These are phyloP conservation scores for Chaenodraco wilsoni DNA, from an alignment of 2,797 vertebrate species.

Conservation along the genomic window DNA sequence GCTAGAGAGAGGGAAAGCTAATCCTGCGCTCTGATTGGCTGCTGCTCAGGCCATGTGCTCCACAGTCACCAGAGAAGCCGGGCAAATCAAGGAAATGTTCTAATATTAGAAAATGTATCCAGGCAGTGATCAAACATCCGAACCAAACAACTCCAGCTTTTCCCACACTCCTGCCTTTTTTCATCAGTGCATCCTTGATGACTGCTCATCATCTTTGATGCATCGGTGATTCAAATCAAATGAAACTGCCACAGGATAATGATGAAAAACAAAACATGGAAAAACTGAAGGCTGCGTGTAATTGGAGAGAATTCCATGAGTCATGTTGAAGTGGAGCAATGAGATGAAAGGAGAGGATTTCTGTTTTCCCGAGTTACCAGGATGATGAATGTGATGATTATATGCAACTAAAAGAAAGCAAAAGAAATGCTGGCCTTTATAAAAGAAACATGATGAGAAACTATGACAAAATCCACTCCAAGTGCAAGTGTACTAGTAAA, in stretches of 20 bases:
- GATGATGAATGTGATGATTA: slow-evolving; percentile 15
- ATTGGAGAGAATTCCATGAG: slow-evolving; percentile 60
- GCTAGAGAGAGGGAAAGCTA: slow-evolving; percentile 85
- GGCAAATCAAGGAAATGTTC: slow-evolving; percentile 88
- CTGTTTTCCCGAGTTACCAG: slow-evolving; percentile 41
- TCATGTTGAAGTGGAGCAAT: slow-evolving; percentile 54
- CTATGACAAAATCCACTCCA: background rate
- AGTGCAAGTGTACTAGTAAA: background rate
- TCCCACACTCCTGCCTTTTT: slow-evolving; percentile 31
- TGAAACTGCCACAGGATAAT: slow-evolving; percentile 5
- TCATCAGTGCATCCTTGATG: slow-evolving; percentile 13
- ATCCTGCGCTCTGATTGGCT: slow-evolving; percentile 80
- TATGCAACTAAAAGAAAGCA: background rate
- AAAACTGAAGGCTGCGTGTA: slow-evolving; percentile 38
- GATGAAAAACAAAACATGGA: slow-evolving; percentile 42
- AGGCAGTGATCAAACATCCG: slow-evolving; percentile 83
- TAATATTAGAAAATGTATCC: slow-evolving; percentile 90
- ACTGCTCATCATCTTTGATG: slow-evolving; percentile 8
- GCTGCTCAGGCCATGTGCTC: slow-evolving; percentile 80
- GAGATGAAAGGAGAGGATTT: slow-evolving; percentile 42
- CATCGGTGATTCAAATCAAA: slow-evolving; percentile 15
- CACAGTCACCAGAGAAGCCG: slow-evolving; percentile 82
- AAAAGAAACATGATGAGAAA: background rate
- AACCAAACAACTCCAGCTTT: slow-evolving; percentile 69
- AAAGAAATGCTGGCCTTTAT: background rate